Percentiles rank a stretch among this genome's conserved stretches.
phyloP scores from a whole-genome alignment of 2,797 vertebrate genomes.

The Phoeniculus purpureus region DNA sequence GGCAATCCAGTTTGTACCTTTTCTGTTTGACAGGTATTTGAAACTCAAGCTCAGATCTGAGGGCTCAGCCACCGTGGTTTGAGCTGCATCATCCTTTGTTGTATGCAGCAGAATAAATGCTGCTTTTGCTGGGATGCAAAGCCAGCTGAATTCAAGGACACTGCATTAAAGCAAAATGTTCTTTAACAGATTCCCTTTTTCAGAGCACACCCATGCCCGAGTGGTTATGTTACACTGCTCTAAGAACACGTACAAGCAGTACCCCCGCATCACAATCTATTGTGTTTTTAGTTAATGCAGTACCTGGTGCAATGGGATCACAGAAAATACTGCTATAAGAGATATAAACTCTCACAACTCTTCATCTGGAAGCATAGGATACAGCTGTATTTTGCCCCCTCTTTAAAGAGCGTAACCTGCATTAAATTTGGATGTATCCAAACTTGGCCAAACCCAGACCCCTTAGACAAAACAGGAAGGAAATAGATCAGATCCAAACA shows the following conservation, averaged over 20 bases:
- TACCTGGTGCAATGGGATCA: not conserved
- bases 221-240: not conserved
- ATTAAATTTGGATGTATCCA: not conserved
- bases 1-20: constrained; percentile 9
- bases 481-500: not conserved
- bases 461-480: not conserved
- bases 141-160: not conserved
- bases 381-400: not conserved
- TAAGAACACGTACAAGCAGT: not conserved
- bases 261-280: not conserved
- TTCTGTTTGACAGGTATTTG: constrained; percentile 30
- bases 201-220: not conserved
- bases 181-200: not conserved
- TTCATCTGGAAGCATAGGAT: not conserved
- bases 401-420: not conserved
- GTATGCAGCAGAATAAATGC: constrained; percentile 18
- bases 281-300: not conserved
- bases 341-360: not conserved
- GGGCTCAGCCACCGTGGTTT: not conserved
- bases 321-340: not conserved
- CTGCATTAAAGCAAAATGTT: not conserved
- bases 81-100: constrained; percentile 17
- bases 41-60: constrained; percentile 51
- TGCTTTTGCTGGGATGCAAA: constrained; percentile 28
- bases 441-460: not conserved